Percentiles rank a stretch among this genome's conserved stretches.
Conservation (phyloP, 2,113 vertebrate species). For the Corythoichthys haematopterus region DNA sequence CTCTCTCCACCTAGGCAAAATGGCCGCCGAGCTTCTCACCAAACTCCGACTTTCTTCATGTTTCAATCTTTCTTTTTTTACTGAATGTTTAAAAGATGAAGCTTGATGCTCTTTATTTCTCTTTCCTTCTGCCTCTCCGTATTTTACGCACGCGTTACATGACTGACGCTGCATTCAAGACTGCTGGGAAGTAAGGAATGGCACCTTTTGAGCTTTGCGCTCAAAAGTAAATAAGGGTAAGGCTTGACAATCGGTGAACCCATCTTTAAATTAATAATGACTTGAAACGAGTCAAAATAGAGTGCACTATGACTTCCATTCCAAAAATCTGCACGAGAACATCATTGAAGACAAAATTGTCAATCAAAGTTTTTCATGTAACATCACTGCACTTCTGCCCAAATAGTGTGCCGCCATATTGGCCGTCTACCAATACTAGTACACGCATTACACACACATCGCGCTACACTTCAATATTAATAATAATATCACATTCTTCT, state of each 20-base stretch:
- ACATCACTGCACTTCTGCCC: too few relatives aligned
- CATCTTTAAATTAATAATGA: background rate
- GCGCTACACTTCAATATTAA: too few relatives aligned
- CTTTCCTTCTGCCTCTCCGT: background rate
- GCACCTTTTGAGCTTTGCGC: background rate
- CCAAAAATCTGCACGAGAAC: background rate
- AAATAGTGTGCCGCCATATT: too few relatives aligned
- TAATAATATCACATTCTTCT: too few relatives aligned
- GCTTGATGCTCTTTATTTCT: background rate
- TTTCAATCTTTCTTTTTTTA: constrained; percentile 1
- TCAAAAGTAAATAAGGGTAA: background rate
- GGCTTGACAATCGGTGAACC: background rate
- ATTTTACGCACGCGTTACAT: background rate
- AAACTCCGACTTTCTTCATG: constrained; percentile 23
- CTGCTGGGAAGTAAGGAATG: background rate
- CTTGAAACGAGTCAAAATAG: background rate
- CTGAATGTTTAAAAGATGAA: background rate
- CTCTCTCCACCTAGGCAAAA: constrained; percentile 35
- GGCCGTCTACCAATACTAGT: too few relatives aligned
- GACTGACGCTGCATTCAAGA: background rate
- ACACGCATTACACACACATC: too few relatives aligned
- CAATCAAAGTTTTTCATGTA: too few relatives aligned
- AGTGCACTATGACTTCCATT: background rate
- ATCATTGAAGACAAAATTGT: background rate
- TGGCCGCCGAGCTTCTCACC: constrained; percentile 25